phyloP scores from a whole-genome alignment of 2,797 vertebrate genomes.

The Cirrhinus molitorella region DNA sequence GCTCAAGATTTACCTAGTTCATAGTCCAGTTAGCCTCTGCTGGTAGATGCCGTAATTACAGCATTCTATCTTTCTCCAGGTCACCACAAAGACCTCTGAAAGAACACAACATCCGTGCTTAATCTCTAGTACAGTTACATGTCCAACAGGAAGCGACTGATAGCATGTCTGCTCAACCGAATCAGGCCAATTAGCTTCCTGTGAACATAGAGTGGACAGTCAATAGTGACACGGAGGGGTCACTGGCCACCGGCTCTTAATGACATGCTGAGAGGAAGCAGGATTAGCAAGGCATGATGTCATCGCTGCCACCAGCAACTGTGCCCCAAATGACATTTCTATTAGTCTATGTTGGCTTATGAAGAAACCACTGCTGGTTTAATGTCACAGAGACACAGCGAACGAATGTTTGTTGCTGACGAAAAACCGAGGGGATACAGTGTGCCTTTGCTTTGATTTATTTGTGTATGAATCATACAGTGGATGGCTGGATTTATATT shows the following conservation, averaged over 20 bases:
- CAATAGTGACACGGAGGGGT: slow-evolving; percentile 37
- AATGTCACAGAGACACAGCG: neutral
- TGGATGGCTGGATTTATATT: slow-evolving; percentile 4
- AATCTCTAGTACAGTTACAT: slow-evolving; percentile 18
- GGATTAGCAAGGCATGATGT: slow-evolving; percentile 42
- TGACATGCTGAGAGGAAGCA: slow-evolving; percentile 35
- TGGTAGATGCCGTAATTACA: neutral
- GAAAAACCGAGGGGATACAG: neutral
- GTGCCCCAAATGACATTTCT: slow-evolving; percentile 7
- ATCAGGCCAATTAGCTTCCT: slow-evolving; percentile 47
- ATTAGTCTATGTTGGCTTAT: neutral
- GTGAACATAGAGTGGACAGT: slow-evolving; percentile 46
- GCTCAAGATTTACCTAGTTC: neutral
- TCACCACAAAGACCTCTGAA: neutral
- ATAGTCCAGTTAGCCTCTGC: neutral
- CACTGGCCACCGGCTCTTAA: slow-evolving; percentile 32
- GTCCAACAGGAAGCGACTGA: slow-evolving; percentile 32
- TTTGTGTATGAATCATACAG: slow-evolving; percentile 28
- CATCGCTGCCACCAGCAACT: slow-evolving; percentile 35
- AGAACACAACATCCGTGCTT: slow-evolving; percentile 4
- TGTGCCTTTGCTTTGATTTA: neutral
- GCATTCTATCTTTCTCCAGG: neutral
- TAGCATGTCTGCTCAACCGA: slow-evolving; percentile 39
- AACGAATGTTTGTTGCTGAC: neutral
- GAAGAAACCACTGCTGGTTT: neutral